A percentile compares a stretch with the other conserved stretches of the same genome.
phyloP scores from a whole-genome alignment of 1,140 invertebrate species.

The Hyphantria cunea region DNA sequence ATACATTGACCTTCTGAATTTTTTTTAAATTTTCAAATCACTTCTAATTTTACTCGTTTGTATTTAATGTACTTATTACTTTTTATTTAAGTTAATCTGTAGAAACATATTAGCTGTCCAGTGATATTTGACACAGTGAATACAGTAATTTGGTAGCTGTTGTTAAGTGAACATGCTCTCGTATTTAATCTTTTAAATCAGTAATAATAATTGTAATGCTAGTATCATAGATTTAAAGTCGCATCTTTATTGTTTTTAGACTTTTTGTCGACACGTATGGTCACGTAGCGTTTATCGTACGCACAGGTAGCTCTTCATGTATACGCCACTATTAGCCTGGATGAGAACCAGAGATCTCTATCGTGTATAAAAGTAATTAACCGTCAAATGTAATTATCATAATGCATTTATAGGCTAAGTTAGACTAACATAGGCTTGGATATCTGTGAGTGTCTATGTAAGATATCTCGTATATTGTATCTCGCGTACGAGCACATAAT shows the following conservation, averaged over 20 bases:
- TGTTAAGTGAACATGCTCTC: neutral
- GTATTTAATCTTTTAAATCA: too few relatives aligned
- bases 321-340: neutral
- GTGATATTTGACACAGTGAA: neutral
- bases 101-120: neutral
- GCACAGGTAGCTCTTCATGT: neutral
- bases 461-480: neutral
- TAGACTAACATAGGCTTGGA: slow-evolving; percentile 1
- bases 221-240: neutral
- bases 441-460: slow-evolving; percentile 1
- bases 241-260: neutral
- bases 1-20: neutral
- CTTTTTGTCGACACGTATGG: too few relatives aligned
- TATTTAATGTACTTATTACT: neutral
- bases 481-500: neutral
- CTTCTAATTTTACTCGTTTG: neutral
- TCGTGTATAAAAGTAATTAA: slow-evolving; percentile 21
- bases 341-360: slow-evolving; percentile 19
- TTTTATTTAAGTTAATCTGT: neutral
- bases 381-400: slow-evolving; percentile 8
- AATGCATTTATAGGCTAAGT: slow-evolving; percentile 27
- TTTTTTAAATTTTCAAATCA: neutral
- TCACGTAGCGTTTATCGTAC: neutral
- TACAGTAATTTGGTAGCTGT: neutral
- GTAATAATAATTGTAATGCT: neutral